phyloP scores from a whole-genome alignment of 1,140 invertebrate genomes.

The Hyposmocoma kahamanoa region DNA sequence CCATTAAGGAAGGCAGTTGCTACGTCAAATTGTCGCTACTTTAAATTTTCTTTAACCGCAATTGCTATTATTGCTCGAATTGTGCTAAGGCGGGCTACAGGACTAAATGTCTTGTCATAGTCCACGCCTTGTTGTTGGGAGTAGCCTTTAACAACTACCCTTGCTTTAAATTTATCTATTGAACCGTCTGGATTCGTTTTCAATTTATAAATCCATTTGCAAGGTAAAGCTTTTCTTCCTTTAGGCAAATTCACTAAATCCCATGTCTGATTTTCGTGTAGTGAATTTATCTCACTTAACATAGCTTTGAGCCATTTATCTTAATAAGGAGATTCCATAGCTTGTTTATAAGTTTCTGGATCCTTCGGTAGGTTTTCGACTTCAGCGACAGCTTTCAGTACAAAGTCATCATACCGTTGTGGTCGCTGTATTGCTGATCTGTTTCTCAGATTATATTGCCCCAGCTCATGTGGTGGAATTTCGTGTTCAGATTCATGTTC shows the following conservation, averaged over 20 bases:
- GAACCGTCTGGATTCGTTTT: slow-evolving; percentile 35
- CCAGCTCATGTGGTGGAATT: neutral
- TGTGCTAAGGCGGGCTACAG: slow-evolving; percentile 21
- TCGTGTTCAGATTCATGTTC: neutral
- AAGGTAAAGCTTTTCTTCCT: slow-evolving; percentile 28
- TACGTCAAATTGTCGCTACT: neutral
- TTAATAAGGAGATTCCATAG: slow-evolving; percentile 5
- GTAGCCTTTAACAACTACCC: slow-evolving; percentile 45
- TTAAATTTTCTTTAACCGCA: slow-evolving; percentile 8
- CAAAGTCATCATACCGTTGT: slow-evolving; percentile 3
- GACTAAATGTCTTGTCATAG: slow-evolving; percentile 42
- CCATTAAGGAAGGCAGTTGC: slow-evolving; percentile 5
- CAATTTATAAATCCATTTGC: slow-evolving; percentile 50
- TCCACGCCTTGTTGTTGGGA: slow-evolving; percentile 32
- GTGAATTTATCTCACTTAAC: slow-evolving; percentile 17
- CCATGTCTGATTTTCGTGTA: slow-evolving; percentile 19
- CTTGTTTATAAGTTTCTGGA: slow-evolving; percentile 5
- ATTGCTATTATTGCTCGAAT: slow-evolving; percentile 8
- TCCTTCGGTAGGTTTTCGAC: slow-evolving; percentile 1
- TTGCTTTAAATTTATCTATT: slow-evolving; percentile 46
- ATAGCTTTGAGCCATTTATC: slow-evolving; percentile 21
- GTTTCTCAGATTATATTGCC: slow-evolving; percentile 1
- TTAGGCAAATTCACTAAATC: slow-evolving; percentile 24
- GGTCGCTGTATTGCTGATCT: neutral
- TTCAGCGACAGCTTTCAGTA: slow-evolving; percentile 6